Base-by-base conservation (phyloP, 2,113 vertebrate species). In the Agelaius tricolor region DNA sequence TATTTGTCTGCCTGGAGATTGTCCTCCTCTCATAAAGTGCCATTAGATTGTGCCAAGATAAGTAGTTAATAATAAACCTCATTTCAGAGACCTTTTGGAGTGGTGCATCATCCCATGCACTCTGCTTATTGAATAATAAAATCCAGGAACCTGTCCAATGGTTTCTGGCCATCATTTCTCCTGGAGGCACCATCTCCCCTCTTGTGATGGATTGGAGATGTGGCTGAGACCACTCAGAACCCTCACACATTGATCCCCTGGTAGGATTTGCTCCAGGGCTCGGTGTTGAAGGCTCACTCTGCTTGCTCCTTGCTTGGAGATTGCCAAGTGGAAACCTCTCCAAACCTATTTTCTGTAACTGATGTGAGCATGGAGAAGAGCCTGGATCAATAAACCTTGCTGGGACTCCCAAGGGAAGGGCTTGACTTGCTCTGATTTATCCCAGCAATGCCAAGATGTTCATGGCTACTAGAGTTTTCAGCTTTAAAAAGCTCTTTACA, bases 391-490 rank as follows among this genome's bases (percentile, higher is more conserved):
- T 68, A 49, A 76, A 72, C 47, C 28, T 75, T 30, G 14, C 27
- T 74, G 66, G 37, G 17, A 20, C 31, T 68, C 28, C 51, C 59
- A 73, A 18, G 20, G 10, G 16, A 37, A 85, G 55, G 37, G 24
- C 49, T 69, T 62, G 46, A 46, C 37, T 46, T 72, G 37, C 31
- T 81, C 49, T 62, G 41, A 54, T 75, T 82, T 87, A 59, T 77
- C 62, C 57, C 22, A n/a, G 67, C 2, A 0, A 33, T 43, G 76
- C 75, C 41, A 49, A 30, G 58, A 43, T 33, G 39, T 54, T 44
- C 0, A 0, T 2, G 1, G 23, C 77, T 66, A 54, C 22, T 39
- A 21, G 7, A 22, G 4, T 23, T 20, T 80, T 71, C 51, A 65
- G 27, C 11, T 94, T 83, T 41, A 33, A 58, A 58, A 71, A 68